Evolutionary conservation across 2,888 invertebrate species (phyloP).

Genomic region (Melieria picta): DNA sequence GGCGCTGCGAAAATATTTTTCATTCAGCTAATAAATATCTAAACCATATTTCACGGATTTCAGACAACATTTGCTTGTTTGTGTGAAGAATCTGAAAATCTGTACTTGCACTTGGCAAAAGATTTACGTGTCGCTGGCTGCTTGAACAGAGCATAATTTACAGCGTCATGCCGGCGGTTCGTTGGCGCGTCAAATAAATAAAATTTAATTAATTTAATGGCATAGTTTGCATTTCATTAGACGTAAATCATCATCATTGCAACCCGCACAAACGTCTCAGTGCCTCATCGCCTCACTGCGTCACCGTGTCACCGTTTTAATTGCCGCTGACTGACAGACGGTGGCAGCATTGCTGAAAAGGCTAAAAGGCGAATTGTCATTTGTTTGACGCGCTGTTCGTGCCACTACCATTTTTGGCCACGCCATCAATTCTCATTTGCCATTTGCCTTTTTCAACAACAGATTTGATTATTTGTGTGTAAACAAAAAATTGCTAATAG

Average conservation of each 20-base stretch:
- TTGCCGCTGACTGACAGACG: constrained; percentile 30
- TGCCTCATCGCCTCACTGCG: not conserved
- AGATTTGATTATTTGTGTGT: too few relatives aligned
- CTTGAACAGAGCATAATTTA: constrained; percentile 4
- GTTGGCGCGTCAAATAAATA: constrained; percentile 27
- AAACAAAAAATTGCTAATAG: too few relatives aligned
- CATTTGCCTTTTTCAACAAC: too few relatives aligned
- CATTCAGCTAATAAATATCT: too few relatives aligned
- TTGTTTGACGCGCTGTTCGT: constrained; percentile 23
- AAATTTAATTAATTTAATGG: constrained; percentile 27
- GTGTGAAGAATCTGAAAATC: too few relatives aligned
- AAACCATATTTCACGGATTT: too few relatives aligned
- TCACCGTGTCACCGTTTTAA: constrained; percentile 15
- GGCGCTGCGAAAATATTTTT: too few relatives aligned
- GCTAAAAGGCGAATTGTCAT: constrained; percentile 22
- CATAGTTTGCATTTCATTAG: constrained; percentile 28
- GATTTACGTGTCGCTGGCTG: not conserved
- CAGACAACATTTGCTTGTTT: too few relatives aligned
- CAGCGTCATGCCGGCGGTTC: constrained; percentile 13
- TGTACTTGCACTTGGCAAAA: too few relatives aligned
- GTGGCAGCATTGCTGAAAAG: constrained; percentile 23
- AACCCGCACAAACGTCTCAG: not conserved
- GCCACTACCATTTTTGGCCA: constrained; percentile 27
- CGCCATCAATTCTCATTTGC: constrained; percentile 1
- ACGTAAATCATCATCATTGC: constrained; percentile 22